Evolutionary conservation across 2,113 vertebrate genomes (phyloP).

Genomic region (Vireo altiloquus): DNA sequence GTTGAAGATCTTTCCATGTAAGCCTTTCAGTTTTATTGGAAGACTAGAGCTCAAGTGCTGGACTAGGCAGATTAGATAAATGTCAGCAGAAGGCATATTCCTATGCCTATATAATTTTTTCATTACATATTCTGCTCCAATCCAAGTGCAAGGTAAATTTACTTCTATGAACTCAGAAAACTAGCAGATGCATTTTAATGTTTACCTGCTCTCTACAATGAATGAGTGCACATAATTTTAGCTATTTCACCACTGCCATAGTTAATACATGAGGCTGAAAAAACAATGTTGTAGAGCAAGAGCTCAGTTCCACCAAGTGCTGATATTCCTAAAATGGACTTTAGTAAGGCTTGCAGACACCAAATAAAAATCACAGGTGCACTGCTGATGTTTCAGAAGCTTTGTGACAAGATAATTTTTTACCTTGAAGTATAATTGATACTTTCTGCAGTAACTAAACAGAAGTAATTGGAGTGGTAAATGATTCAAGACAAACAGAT

Average conservation of each 20-base stretch:
- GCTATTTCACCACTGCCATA: neutral
- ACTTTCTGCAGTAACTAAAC: neutral
- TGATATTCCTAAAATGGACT: neutral
- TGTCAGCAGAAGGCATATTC: neutral
- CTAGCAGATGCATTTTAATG: neutral
- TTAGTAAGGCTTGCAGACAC: neutral
- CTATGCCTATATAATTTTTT: neutral
- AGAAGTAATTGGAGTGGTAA: neutral
- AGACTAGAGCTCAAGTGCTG: neutral
- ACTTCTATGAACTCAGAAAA: neutral
- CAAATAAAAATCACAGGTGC: neutral
- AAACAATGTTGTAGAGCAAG: neutral
- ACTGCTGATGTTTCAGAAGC: neutral
- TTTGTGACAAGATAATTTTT: neutral
- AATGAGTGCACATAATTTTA: neutral
- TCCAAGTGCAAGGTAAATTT: neutral
- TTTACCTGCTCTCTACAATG: neutral
- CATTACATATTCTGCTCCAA: neutral
- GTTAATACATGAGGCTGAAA: neutral
- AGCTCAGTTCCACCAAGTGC: neutral
- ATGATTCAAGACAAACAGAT: neutral
- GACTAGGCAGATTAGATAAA: neutral
- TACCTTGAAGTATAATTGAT: neutral
- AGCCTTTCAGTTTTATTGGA: neutral
- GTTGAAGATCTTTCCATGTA: neutral